Percentiles rank a stretch among this genome's conserved stretches.
Conservation (phyloP, 2,113 vertebrate genomes). For the Mustelus asterias region DNA sequence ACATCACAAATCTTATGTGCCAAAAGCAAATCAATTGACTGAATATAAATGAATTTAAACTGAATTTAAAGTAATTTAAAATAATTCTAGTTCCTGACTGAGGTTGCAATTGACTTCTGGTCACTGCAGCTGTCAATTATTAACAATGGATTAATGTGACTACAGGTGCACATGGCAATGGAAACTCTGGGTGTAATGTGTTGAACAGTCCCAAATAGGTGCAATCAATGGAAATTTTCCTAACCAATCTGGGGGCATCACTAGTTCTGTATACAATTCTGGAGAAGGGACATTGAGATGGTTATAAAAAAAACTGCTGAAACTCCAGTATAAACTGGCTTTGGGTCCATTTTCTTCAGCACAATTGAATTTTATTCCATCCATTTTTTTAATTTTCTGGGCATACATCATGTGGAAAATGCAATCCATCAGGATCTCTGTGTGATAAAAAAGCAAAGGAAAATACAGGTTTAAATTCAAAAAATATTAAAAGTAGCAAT, state of each 20-base stretch:
- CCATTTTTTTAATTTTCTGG: background rate
- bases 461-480: background rate
- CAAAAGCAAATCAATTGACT: background rate
- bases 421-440: too few relatives aligned
- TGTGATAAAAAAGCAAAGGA: background rate
- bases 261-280: background rate
- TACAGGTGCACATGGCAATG: background rate
- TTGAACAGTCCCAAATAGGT: background rate
- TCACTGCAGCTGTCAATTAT: background rate
- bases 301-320: background rate
- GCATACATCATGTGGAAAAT: background rate
- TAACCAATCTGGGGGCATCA: background rate
- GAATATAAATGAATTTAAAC: background rate
- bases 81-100: background rate
- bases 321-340: background rate
- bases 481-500: background rate
- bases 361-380: too few relatives aligned
- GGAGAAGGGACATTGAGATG: background rate
- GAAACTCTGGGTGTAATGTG: background rate
- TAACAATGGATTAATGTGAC: background rate
- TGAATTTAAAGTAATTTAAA: background rate
- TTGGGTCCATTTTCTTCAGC: too few relatives aligned
- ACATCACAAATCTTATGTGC: background rate
- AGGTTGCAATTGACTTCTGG: background rate
- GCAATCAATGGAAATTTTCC: background rate